Base-by-base conservation (phyloP, 1,140 invertebrate species). In the Eumaeus atala region DNA sequence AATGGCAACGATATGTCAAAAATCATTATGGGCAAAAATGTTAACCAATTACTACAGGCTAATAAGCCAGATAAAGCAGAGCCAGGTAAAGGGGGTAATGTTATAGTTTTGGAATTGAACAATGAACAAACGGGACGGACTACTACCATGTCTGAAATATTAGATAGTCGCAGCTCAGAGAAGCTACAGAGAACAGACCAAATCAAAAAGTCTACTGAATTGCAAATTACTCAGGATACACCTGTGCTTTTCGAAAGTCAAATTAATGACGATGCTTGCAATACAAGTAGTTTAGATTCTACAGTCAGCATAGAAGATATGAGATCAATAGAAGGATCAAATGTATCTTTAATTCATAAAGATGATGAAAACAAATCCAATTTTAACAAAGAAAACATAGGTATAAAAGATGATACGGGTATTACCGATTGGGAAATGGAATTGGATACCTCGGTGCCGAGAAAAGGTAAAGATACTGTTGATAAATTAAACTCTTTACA, bases 401-500 rank as follows among this genome's bases (percentile, higher is more conserved):
- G 51, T 9, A 66, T 48, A 0, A 80, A 84, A 57, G 77, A 79
- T 54, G 67, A 77, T 2, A 77, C 85, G 35, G 87, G 86, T 62
- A 83, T 87, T 33, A 88, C 89, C 7, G 89, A 90, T 56, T 90
- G 90, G 90, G 90, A 90, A 59, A 89, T 90, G 81, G 89, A 90
- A 61, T 63, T 90, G 16, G 89, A 89, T 50, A 86, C 89, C 8
- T 9, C 40, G 11, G 87, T 84, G 6, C 74, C 87, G n/a, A 80
- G 84, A 11, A 87, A 87, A 54, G 70, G 71, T 11, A 87, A 87
- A 61, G 74, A 79, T 21, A 73, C 74, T 11, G 74, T 82, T 33
- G 77, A 85, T 34, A 86, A 88, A 61, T 63, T 83, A 49, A 84
- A 86, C 57, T 85, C 85, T 9, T 64, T 87, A 54, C 79, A 85